Evolutionary conservation across 1,140 invertebrate species (phyloP).

Genomic region (Drosophila insularis): DNA sequence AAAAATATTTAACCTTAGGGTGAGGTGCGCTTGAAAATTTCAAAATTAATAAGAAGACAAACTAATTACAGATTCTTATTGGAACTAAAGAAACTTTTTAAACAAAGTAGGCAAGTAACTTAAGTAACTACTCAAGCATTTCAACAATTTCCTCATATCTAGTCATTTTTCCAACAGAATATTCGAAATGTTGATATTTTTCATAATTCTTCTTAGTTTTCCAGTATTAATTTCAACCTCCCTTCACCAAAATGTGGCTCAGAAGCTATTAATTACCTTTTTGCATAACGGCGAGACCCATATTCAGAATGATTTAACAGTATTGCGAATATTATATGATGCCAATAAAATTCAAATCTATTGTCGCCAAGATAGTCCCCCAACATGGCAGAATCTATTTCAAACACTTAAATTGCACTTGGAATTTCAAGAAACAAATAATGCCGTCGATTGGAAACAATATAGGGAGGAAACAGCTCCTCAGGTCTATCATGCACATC

Average conservation of each 20-base stretch:
- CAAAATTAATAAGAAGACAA: too few relatives aligned
- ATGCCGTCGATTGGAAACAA: conserved; percentile 16
- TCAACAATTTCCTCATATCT: too few relatives aligned
- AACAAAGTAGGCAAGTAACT: too few relatives aligned
- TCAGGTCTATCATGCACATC: conserved; percentile 2
- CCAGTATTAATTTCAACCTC: not conserved
- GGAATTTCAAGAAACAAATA: not conserved
- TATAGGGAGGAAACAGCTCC: conserved; percentile 22
- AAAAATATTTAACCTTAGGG: too few relatives aligned
- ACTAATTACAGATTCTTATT: too few relatives aligned
- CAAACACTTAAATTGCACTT: not conserved
- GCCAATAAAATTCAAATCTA: not conserved
- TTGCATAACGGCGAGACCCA: not conserved
- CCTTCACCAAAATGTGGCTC: not conserved
- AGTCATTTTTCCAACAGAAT: not conserved
- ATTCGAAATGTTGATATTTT: not conserved
- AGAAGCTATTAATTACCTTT: not conserved
- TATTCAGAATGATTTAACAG: not conserved
- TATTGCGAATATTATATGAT: not conserved
- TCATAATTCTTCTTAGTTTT: not conserved
- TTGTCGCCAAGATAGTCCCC: not conserved
- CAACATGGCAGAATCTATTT: not conserved
- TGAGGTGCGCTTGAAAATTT: too few relatives aligned
- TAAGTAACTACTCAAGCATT: too few relatives aligned
- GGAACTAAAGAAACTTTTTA: too few relatives aligned